Evolutionary conservation across 2,797 vertebrate species (phyloP), one percentile per base, ranked within the genome.

Genomic region (Echiichthys vipera): DNA sequence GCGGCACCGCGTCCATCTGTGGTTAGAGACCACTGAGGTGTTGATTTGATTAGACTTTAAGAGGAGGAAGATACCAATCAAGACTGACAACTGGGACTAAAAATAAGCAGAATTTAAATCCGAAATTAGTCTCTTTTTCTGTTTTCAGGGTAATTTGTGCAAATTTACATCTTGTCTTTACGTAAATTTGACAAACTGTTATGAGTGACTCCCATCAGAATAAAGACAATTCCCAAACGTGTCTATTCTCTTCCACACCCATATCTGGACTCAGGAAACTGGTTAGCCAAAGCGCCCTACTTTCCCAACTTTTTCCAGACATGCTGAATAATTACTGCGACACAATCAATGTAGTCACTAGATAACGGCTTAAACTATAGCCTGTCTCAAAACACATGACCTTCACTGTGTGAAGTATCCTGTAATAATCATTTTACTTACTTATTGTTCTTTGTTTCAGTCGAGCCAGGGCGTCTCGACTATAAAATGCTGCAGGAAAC

Each of bases 11-110:
- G 9, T 29, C 63, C 47, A 24, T 63, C 68, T 68, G 67, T n/a
- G 51, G 54, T 62, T 7, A 13, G 7, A 65, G 45, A 32, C 22
- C 9, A 7, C 34, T 30, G 43, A n/a, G 1, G 27, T 20, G 40
- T 20, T 24, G 54, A 77, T 51, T 39, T 0, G 25, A 62, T 10
- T 6, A 5, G 17, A 58, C 40, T 20, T 36, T 1, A 42, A 67
- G 9, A 9, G 29, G 25, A 54, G 8, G 27, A 18, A 12, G 24
- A 55, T 39, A 8, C 34, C 34, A 24, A 67, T 71, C 39, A 39
- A 45, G 5, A 55, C 25, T 7, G 29, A 34, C 36, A 51, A 46
- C 32, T 46, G 62, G 27, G 10, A 78, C 65, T 54, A 64, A n/a
- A n/a, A n/a, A 56, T 24, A 37, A 45, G 25, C 20, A 43, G 24